Percentiles rank a stretch among this genome's conserved stretches.
phyloP scores from a whole-genome alignment of 2,113 vertebrate genomes.

The Stigmatopora nigra region DNA sequence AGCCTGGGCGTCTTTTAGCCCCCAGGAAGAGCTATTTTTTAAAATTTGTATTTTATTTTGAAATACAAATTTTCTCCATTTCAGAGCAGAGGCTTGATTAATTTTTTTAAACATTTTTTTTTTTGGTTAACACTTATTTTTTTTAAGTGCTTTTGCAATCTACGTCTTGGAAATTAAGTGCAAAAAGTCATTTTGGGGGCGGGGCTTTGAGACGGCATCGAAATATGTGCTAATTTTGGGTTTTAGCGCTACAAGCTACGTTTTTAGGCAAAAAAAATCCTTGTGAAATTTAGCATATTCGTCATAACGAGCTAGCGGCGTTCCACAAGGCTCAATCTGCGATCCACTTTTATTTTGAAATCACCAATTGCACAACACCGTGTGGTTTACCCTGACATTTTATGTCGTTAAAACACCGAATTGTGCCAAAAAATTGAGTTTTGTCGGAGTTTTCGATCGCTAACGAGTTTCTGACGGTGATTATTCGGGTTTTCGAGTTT shows the following conservation, averaged over 20 bases:
- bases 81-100: slow-evolving; percentile 42
- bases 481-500: not conserved
- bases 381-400: too few relatives aligned
- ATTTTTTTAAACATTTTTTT: slow-evolving; percentile 9
- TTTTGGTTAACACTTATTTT: slow-evolving; percentile 25
- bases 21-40: slow-evolving; percentile 78
- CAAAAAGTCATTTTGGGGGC: slow-evolving; percentile 43
- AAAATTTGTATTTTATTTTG: slow-evolving; percentile 52
- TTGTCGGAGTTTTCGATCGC: not conserved
- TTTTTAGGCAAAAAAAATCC: too few relatives aligned
- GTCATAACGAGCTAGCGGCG: not conserved
- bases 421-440: not conserved
- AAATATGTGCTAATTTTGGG: not conserved
- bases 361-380: too few relatives aligned
- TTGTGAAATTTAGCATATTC: too few relatives aligned
- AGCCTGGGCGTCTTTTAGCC: slow-evolving; percentile 83
- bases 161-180: slow-evolving; percentile 68
- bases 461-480: not conserved
- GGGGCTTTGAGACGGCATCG: not conserved
- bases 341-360: too few relatives aligned
- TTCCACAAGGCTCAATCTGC: not conserved
- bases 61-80: slow-evolving; percentile 55
- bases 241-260: too few relatives aligned
- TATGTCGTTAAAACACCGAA: too few relatives aligned
- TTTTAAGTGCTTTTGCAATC: slow-evolving; percentile 72